Percentiles rank a stretch among this genome's conserved stretches.
Conservation (phyloP, 2,888 invertebrate genomes). For the Lithophane ornitopus region DNA sequence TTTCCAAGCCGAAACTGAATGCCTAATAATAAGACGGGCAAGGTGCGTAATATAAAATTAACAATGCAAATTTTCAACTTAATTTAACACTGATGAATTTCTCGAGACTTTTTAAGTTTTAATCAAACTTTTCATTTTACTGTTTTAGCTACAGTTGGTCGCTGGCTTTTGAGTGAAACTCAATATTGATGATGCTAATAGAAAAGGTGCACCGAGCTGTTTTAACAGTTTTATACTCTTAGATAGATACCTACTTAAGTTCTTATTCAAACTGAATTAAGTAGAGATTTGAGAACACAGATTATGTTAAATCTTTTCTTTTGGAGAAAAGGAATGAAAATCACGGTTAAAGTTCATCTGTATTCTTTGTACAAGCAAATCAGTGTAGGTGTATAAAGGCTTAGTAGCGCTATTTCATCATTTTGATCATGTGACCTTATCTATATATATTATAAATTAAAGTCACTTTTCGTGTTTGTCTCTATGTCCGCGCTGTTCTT, state of each 20-base stretch:
- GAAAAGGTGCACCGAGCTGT: conserved; percentile 35
- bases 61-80: conserved; percentile 83
- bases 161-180: conserved; percentile 32
- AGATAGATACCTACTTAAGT: background rate
- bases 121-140: conserved; percentile 78
- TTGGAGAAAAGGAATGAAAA: background rate
- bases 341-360: background rate
- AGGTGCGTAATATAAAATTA: conserved; percentile 83
- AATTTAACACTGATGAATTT: conserved; percentile 82
- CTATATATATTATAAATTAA: too few relatives aligned
- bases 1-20: conserved; percentile 68
- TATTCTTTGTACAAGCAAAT: background rate
- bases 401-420: background rate
- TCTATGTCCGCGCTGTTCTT: too few relatives aligned
- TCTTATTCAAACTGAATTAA: background rate
- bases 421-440: too few relatives aligned
- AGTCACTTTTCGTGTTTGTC: too few relatives aligned
- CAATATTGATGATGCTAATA: conserved; percentile 28
- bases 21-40: conserved; percentile 77
- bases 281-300: background rate
- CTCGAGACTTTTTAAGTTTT: conserved; percentile 76
- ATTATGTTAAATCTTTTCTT: background rate
- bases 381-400: background rate
- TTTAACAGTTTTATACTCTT: background rate
- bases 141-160: conserved; percentile 64